phyloP scores from a whole-genome alignment of 2,888 invertebrate genomes.

The Mimumesa dahlbomi region DNA sequence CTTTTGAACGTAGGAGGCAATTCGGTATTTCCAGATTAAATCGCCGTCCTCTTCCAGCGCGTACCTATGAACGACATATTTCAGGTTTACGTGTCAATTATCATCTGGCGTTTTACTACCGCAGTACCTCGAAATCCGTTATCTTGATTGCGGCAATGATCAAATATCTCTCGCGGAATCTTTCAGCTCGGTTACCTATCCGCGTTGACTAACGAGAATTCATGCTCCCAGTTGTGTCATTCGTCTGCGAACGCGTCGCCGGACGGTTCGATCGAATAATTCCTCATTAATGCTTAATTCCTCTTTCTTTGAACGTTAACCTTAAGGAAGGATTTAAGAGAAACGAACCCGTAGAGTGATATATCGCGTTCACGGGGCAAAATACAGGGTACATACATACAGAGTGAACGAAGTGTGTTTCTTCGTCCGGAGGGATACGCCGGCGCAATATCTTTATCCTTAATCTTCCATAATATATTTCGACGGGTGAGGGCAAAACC shows the following conservation, averaged over 20 bases:
- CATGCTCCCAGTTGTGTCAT: constrained; percentile 30
- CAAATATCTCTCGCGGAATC: constrained; percentile 14
- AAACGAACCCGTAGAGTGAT: not conserved
- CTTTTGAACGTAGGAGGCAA: not conserved
- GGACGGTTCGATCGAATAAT: constrained; percentile 19
- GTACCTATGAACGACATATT: not conserved
- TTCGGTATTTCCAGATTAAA: not conserved
- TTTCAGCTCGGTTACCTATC: constrained; percentile 9
- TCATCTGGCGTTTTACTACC: not conserved
- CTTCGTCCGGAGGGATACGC: too few species aligned
- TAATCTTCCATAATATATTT: not conserved
- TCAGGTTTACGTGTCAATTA: constrained; percentile 6
- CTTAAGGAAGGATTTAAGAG: constrained; percentile 2
- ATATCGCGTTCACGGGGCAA: not conserved
- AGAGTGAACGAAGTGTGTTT: not conserved
- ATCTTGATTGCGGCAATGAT: constrained; percentile 35
- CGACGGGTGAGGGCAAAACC: too few species aligned
- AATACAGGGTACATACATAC: not conserved
- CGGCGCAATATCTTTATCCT: not conserved
- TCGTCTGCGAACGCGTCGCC: constrained; percentile 10
- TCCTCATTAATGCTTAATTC: constrained; percentile 26
- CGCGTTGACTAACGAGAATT: constrained; percentile 36
- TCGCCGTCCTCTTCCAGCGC: not conserved
- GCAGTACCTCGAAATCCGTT: constrained; percentile 1
- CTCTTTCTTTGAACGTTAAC: not conserved